These are phyloP conservation scores for Rhea americana DNA, from an alignment of 2,113 vertebrate species.

Conservation along the genomic window DNA sequence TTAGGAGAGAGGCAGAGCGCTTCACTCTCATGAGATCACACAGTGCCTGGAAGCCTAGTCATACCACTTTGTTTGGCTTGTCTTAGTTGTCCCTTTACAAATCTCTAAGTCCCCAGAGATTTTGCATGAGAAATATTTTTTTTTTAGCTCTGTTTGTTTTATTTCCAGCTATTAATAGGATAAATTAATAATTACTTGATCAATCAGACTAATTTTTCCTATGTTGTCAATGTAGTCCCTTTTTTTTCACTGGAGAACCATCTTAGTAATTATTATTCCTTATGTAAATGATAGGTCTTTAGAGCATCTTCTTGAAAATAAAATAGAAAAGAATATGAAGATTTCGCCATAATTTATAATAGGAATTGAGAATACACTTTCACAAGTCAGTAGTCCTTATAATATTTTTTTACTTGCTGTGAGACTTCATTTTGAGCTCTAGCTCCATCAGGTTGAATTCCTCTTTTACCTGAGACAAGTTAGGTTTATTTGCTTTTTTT, in stretches of 20 bases:
- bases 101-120: not conserved
- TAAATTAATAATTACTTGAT: not conserved
- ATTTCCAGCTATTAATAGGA: not conserved
- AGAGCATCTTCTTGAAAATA: not conserved
- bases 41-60: not conserved
- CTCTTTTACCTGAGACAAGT: not conserved
- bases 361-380: not conserved
- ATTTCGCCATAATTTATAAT: not conserved
- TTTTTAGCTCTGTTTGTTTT: not conserved
- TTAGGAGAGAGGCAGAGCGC: not conserved
- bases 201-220: not conserved
- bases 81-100: not conserved
- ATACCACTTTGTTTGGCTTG: not conserved
- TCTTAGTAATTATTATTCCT: not conserved
- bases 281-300: not conserved
- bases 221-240: not conserved
- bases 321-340: not conserved
- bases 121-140: not conserved
- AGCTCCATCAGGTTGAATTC: not conserved
- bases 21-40: not conserved
- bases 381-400: not conserved
- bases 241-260: not conserved
- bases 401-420: not conserved
- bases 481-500: constrained; percentile 29
- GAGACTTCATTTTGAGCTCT: not conserved